A percentile compares a stretch with the other conserved stretches of the same genome.
Conservation (phyloP, 2,113 vertebrate genomes). For the Nothobranchius kuhntae region DNA sequence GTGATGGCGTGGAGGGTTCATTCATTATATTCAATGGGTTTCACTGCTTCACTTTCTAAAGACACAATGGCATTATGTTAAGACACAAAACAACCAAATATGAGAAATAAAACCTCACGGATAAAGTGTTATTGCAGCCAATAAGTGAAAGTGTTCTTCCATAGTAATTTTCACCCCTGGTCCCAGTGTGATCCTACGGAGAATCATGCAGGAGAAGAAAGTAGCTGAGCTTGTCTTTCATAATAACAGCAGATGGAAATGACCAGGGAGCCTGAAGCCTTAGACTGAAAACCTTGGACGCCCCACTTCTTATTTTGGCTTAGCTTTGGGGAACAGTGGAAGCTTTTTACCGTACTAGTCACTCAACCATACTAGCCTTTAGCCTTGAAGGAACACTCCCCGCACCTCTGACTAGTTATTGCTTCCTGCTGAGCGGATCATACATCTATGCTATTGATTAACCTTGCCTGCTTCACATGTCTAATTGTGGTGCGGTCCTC, state of each 20-base stretch:
- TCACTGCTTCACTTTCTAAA: too few species aligned
- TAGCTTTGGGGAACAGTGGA: conserved; percentile 22
- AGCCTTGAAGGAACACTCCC: conserved; percentile 67
- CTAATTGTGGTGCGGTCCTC: conserved; percentile 77
- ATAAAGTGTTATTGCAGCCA: too few species aligned
- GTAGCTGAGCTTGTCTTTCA: conserved; percentile 40
- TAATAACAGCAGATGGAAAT: conserved; percentile 43
- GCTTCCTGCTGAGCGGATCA: conserved; percentile 73
- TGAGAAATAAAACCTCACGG: too few species aligned
- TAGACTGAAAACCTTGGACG: conserved; percentile 24
- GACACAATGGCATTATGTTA: background rate
- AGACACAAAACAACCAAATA: background rate
- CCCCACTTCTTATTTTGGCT: conserved; percentile 38
- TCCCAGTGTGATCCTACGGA: background rate
- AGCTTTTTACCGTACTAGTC: conserved; percentile 52
- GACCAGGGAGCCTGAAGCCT: conserved; percentile 36
- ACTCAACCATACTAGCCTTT: conserved; percentile 72
- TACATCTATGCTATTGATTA: conserved; percentile 77
- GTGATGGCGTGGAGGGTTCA: too few species aligned
- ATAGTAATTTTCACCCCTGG: background rate
- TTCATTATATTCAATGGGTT: too few species aligned
- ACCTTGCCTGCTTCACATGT: conserved; percentile 68
- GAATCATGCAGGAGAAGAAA: conserved; percentile 9
- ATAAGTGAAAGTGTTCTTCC: background rate
- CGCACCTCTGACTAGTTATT: conserved; percentile 71